These are phyloP conservation scores for Rhea pennata DNA, from an alignment of 2,113 vertebrate species.

Conservation along the genomic window DNA sequence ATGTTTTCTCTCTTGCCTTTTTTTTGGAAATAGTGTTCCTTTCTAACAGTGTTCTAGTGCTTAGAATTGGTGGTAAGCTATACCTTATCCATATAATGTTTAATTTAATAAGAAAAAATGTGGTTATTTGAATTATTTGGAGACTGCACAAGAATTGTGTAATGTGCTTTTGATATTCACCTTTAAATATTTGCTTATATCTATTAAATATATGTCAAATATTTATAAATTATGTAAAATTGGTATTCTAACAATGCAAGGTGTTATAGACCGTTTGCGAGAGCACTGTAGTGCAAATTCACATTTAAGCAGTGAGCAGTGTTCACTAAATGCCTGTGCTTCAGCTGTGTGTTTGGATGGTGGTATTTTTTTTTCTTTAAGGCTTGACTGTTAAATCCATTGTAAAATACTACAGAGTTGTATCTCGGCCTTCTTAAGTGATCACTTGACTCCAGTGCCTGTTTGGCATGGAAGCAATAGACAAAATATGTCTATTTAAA, in stretches of 20 bases:
- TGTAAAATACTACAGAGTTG: constrained; percentile 37
- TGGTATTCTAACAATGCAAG: constrained; percentile 25
- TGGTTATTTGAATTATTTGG: constrained; percentile 68
- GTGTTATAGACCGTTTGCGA: constrained; percentile 40
- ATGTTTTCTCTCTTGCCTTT: neutral
- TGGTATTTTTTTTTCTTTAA: constrained; percentile 1
- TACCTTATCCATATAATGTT: constrained; percentile 48
- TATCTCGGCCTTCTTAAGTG: constrained; percentile 36
- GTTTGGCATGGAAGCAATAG: constrained; percentile 17
- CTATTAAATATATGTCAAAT: neutral
- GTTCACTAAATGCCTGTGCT: constrained; percentile 15
- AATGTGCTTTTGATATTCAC: constrained; percentile 51
- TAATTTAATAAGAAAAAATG: constrained; percentile 61
- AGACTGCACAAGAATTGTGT: constrained; percentile 28
- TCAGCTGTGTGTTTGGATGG: constrained; percentile 15
- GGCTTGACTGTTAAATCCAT: constrained; percentile 30
- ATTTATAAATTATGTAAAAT: constrained; percentile 68
- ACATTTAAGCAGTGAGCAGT: constrained; percentile 9
- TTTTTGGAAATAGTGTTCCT: neutral
- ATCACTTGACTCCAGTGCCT: constrained; percentile 25
- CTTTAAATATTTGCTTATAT: constrained; percentile 48
- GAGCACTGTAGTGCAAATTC: constrained; percentile 46
- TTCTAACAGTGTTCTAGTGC: constrained; percentile 34
- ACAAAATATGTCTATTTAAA: constrained; percentile 50
- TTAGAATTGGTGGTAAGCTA: constrained; percentile 28